Base-by-base conservation (phyloP, 1,140 invertebrate species). In the Copidosoma floridanum region DNA sequence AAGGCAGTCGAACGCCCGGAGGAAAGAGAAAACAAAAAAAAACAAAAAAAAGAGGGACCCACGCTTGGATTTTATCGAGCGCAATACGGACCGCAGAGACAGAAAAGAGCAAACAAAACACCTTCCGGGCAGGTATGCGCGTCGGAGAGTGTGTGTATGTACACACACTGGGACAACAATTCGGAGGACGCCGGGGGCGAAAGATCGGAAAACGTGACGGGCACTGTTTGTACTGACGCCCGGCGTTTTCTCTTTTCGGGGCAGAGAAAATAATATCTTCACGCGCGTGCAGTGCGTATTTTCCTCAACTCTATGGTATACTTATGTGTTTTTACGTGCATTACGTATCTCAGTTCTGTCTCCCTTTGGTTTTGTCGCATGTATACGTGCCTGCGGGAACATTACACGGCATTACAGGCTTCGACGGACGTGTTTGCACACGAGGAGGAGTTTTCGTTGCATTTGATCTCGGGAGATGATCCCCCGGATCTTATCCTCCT, bases 171-270 rank as follows among this genome's bases (percentile, higher is more conserved):
- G n/a, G n/a, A n/a, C n/a, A n/a, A n/a, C n/a, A n/a, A n/a, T n/a
- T n/a, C n/a, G n/a, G n/a, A n/a, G n/a, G n/a, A n/a, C n/a, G n/a
- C n/a, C n/a, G n/a, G n/a, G 5, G 21, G 23, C 23, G 16, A 37
- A 37, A 29, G 44, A 52, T 52, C 38, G 29, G 57, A 52, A 59
- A 37, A 59, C 57, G 57, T 59, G 48, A 52, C 21, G 24, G 57
- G 40, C 4, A 52, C 27, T 59, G 48, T 59, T 59, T 59, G 52
- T 59, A 52, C 38, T 37, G 23, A 20, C 10, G 32, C 44, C 26
- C 20, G 3, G 23, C 29, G 27, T n/a, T n/a, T n/a, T n/a, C n/a
- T n/a, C 11, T 16, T 44, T 3, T 32, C 10, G 27, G 23, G 43
- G 27, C 29, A n/a, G 20, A 59, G 18, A 37, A 27, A 26, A 20